Evolutionary conservation across 2,797 vertebrate genomes (phyloP).

Genomic region (Alexandromys oeconomus): DNA sequence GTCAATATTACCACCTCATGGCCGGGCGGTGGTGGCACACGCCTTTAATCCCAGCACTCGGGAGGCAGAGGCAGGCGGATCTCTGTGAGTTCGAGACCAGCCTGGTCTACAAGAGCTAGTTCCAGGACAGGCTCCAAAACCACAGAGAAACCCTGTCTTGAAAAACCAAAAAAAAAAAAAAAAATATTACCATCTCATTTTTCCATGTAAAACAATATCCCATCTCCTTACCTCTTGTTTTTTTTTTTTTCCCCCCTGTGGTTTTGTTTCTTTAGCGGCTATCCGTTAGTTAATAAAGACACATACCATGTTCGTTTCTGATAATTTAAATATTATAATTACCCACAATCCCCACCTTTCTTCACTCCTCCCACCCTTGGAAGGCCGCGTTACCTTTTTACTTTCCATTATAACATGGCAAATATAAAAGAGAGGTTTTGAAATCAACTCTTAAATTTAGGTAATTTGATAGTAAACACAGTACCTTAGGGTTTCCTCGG

Average conservation of each 20-base stretch:
- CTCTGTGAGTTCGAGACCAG: too few relatives aligned
- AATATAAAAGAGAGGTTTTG: neutral
- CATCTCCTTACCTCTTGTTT: neutral
- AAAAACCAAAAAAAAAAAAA: too few relatives aligned
- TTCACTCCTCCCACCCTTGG: neutral
- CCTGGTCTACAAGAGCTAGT: too few relatives aligned
- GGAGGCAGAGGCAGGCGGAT: too few relatives aligned
- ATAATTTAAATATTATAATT: neutral
- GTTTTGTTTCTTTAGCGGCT: slow-evolving; percentile 11
- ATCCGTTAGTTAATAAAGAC: neutral
- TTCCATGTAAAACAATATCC: neutral
- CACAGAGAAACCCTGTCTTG: too few relatives aligned
- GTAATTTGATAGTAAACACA: neutral
- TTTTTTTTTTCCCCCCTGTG: neutral
- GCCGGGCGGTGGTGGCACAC: too few relatives aligned
- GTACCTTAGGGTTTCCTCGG: slow-evolving; percentile 97
- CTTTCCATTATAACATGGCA: neutral
- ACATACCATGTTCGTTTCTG: neutral
- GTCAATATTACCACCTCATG: neutral
- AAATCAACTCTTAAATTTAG: neutral
- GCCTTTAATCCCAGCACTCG: too few relatives aligned
- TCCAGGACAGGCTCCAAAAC: too few relatives aligned
- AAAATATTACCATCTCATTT: neutral
- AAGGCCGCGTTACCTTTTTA: neutral
- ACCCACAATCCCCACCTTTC: neutral